Evolutionary conservation across 2,113 vertebrate genomes (phyloP).

Genomic region (Platanista minor): DNA sequence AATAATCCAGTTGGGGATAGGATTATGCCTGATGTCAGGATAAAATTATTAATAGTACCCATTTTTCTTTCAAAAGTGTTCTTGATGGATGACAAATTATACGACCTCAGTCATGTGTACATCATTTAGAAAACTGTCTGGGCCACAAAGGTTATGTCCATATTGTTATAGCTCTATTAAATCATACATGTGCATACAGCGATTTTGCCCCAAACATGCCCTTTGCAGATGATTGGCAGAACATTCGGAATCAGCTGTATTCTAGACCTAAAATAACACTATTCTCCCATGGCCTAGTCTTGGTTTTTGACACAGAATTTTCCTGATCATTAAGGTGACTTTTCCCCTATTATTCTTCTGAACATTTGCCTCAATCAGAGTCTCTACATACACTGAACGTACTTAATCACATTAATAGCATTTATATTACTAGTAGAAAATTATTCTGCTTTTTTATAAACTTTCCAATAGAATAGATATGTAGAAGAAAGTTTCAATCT

Average conservation of each 20-base stretch:
- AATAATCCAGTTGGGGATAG: neutral
- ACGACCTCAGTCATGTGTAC: neutral
- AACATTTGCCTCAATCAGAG: neutral
- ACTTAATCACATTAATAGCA: neutral
- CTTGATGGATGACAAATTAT: neutral
- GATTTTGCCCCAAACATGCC: neutral
- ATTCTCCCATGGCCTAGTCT: neutral
- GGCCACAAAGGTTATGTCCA: neutral
- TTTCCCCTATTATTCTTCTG: neutral
- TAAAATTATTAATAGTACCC: neutral
- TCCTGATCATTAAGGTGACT: neutral
- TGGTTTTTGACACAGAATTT: neutral
- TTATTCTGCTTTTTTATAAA: neutral
- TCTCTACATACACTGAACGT: neutral
- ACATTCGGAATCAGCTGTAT: fast-evolving
- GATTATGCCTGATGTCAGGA: neutral
- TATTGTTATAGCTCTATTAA: neutral
- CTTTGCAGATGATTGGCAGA: neutral
- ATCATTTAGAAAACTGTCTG: neutral
- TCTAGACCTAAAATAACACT: neutral
- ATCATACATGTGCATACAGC: neutral
- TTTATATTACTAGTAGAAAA: neutral
- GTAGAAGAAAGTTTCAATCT: neutral
- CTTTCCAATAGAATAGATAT: neutral
- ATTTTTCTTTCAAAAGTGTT: neutral